A percentile compares a stretch with the other conserved stretches of the same genome.
These are phyloP conservation scores for Formica selysi DNA, from an alignment of 1,140 invertebrate genomes.

Conservation along the genomic window DNA sequence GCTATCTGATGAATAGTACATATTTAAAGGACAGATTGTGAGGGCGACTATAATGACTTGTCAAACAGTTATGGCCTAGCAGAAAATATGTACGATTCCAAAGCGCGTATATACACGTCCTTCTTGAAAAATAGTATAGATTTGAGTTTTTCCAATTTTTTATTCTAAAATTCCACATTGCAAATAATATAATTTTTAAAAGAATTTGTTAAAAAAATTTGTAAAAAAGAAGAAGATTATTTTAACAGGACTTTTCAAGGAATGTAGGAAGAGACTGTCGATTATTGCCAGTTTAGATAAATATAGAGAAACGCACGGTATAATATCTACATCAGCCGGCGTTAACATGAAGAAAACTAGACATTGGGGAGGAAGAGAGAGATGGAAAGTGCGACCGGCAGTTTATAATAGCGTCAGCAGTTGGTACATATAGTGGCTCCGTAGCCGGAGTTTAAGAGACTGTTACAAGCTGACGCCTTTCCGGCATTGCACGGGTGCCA, in stretches of 20 bases:
- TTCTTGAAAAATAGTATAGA: not conserved
- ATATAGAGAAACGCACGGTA: slow-evolving; percentile 1
- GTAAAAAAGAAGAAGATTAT: not conserved
- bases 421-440: slow-evolving; percentile 80
- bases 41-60: not conserved
- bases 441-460: slow-evolving; percentile 85
- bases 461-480: slow-evolving; percentile 86
- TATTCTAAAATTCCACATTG: not conserved
- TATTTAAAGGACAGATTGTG: not conserved
- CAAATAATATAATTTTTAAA: not conserved
- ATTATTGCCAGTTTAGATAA: not conserved
- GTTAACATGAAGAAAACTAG: slow-evolving; percentile 30
- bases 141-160: not conserved
- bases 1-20: not conserved
- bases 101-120: not conserved
- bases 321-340: slow-evolving; percentile 26
- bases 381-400: slow-evolving; percentile 71
- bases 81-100: not conserved
- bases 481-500: slow-evolving; percentile 78
- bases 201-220: not conserved
- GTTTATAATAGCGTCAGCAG: slow-evolving; percentile 86
- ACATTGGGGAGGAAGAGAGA: slow-evolving; percentile 23
- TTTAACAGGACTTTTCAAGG: not conserved
- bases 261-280: not conserved
- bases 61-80: not conserved